Evolutionary conservation across 2,888 invertebrate genomes (phyloP).

Genomic region (Callinectes sapidus): DNA sequence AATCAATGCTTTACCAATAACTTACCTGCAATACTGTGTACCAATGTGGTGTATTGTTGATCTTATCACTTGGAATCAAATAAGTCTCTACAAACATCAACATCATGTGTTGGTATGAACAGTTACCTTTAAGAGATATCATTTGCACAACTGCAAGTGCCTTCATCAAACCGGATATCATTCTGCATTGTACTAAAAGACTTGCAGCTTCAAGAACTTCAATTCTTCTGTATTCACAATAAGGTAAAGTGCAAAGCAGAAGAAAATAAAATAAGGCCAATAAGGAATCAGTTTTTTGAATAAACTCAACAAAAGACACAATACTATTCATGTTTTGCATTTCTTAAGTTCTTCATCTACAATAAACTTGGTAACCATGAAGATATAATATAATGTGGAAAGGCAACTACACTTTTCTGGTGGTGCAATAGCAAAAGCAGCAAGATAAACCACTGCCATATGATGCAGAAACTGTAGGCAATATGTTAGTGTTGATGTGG

Average conservation of each 20-base stretch:
- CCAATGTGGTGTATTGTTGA: not conserved
- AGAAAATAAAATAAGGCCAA: not conserved
- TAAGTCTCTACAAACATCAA: not conserved
- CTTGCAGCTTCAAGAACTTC: not conserved
- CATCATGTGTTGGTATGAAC: not conserved
- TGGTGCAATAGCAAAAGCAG: no score
- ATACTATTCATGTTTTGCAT: no score
- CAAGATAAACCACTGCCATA: no score
- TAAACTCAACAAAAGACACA: not conserved
- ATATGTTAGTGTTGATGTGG: no score
- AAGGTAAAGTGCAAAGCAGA: not conserved
- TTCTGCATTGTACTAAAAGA: not conserved
- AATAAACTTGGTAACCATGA: no score
- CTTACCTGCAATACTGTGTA: not conserved
- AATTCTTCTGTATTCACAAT: not conserved
- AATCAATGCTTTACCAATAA: no score
- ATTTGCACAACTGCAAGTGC: not conserved
- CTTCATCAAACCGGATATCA: not conserved
- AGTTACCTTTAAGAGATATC: not conserved
- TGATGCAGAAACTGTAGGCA: no score
- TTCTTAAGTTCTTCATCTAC: no score
- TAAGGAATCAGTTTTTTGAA: not conserved
- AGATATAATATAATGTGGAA: no score
- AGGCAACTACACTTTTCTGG: no score
- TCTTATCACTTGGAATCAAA: not conserved